phyloP scores from a whole-genome alignment of 1,140 invertebrate genomes.

The Lepidurus couesii region DNA sequence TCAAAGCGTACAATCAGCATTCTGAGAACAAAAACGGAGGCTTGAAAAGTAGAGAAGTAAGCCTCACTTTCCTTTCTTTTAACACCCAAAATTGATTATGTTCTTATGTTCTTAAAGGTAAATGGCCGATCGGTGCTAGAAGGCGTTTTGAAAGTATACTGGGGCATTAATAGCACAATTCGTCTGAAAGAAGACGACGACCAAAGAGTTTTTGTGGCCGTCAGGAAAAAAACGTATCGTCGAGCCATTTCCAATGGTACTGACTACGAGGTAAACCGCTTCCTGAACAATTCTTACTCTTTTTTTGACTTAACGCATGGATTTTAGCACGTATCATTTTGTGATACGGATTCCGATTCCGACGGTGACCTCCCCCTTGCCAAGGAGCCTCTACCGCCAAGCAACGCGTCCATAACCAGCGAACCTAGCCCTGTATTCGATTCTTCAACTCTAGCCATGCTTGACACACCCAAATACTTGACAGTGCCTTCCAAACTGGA shows the following conservation, averaged over 20 bases:
- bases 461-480: conserved; percentile 39
- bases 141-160: conserved; percentile 72
- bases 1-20: conserved; percentile 72
- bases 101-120: conserved; percentile 46
- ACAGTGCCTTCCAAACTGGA: conserved; percentile 63
- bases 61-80: conserved; percentile 23
- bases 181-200: conserved; percentile 82
- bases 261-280: conserved; percentile 27
- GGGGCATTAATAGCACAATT: conserved; percentile 76
- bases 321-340: neutral
- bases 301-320: neutral
- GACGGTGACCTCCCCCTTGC: neutral
- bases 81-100: conserved; percentile 25
- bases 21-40: conserved; percentile 66
- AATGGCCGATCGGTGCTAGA: conserved; percentile 72
- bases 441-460: neutral
- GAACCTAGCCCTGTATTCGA: conserved; percentile 21
- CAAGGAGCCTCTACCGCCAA: neutral
- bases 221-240: conserved; percentile 63
- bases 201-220: conserved; percentile 64
- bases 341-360: neutral
- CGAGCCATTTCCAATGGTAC: conserved; percentile 41
- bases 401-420: conserved; percentile 11
- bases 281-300: neutral
- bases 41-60: conserved; percentile 63